Conservation (phyloP, 2,797 vertebrate genomes). For the Alauda arvensis region DNA sequence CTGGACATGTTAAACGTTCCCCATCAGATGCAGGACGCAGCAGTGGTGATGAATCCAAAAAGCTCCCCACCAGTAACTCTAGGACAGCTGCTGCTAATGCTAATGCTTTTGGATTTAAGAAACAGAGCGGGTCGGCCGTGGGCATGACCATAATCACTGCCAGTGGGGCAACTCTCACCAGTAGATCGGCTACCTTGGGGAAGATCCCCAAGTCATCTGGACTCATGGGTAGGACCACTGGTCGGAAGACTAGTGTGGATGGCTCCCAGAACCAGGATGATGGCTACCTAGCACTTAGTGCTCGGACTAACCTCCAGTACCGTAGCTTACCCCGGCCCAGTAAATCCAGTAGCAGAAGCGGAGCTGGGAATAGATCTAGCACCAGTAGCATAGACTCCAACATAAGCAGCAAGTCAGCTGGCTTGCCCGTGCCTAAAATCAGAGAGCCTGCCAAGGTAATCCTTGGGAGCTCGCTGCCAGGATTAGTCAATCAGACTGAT, state of each 20-base stretch:
- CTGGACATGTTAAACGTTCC: constrained; percentile 86
- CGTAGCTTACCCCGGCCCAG: constrained; percentile 93
- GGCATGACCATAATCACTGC: constrained; percentile 88
- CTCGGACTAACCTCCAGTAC: constrained; percentile 92
- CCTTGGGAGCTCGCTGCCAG: constrained; percentile 72
- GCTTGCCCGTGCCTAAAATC: constrained; percentile 78
- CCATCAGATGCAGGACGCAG: constrained; percentile 90
- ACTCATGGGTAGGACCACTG: constrained; percentile 71
- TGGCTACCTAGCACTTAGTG: constrained; percentile 82
- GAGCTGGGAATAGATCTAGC: constrained; percentile 90
- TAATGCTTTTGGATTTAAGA: constrained; percentile 86
- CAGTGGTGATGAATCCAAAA: constrained; percentile 90
- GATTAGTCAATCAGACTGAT: constrained; percentile 91
- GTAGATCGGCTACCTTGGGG: constrained; percentile 92
- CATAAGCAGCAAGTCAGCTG: constrained; percentile 81
- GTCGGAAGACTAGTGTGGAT: constrained; percentile 79
- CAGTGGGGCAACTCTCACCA: constrained; percentile 91
- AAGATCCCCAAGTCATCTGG: constrained; percentile 93
- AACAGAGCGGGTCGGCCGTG: constrained; percentile 73
- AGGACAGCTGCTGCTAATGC: constrained; percentile 70
- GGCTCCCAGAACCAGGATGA: constrained; percentile 88
- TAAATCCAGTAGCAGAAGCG: constrained; percentile 85
- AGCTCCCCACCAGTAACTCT: constrained; percentile 75
- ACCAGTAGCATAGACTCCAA: constrained; percentile 97
- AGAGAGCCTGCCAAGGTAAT: constrained; percentile 76